A percentile compares a stretch with the other conserved stretches of the same genome.
Evolutionary conservation across 1,140 invertebrate species (phyloP).

Genomic region (Drosophila nikananu): DNA sequence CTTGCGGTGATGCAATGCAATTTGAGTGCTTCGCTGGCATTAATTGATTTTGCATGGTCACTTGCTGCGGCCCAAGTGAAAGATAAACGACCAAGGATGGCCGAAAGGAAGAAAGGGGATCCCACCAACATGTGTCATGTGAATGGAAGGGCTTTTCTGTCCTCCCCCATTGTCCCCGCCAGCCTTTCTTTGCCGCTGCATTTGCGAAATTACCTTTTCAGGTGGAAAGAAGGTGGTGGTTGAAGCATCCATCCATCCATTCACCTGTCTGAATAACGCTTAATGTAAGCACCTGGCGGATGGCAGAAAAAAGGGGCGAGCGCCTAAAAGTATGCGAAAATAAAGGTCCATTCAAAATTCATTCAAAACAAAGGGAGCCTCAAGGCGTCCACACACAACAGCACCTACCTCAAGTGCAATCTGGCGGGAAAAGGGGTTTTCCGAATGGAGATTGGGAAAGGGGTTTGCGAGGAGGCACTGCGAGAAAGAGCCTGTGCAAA

Average conservation of each 20-base stretch:
- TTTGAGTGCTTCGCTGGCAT: constrained; percentile 43
- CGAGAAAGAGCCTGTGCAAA: not conserved
- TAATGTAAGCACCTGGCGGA: constrained; percentile 52
- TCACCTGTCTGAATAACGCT: constrained; percentile 48
- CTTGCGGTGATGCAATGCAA: constrained; percentile 41
- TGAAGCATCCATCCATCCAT: constrained; percentile 16
- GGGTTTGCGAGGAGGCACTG: not conserved
- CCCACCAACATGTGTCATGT: constrained; percentile 26
- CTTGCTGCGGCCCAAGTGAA: constrained; percentile 45
- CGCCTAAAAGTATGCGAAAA: constrained; percentile 51
- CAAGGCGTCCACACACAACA: constrained; percentile 35
- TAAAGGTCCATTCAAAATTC: constrained; percentile 60
- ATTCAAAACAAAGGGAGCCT: constrained; percentile 58
- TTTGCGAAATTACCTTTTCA: constrained; percentile 67
- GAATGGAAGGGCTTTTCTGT: constrained; percentile 6
- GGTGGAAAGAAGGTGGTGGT: constrained; percentile 15
- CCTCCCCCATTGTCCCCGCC: constrained; percentile 1
- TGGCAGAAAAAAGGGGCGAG: constrained; percentile 7
- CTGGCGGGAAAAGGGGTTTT: constrained; percentile 20
- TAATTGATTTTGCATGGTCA: constrained; percentile 77
- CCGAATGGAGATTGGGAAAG: not conserved
- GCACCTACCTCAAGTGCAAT: constrained; percentile 62
- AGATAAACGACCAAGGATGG: constrained; percentile 47
- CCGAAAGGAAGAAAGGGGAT: not conserved
- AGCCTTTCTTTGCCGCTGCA: constrained; percentile 34